Conservation (phyloP, 2,888 invertebrate species). For the Drosophila subsilvestris region DNA sequence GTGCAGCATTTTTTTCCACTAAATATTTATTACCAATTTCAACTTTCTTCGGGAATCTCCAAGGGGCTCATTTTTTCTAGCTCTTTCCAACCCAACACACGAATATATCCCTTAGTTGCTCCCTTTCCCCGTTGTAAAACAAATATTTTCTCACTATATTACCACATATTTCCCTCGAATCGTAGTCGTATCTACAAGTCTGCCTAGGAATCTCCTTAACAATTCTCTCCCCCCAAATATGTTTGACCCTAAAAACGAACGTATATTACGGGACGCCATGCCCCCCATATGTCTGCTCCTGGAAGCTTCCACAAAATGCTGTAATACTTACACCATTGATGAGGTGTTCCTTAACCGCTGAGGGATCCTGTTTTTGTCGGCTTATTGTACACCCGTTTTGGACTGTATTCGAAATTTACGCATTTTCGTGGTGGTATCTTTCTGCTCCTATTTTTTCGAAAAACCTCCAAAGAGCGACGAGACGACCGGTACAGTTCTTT, state of each 20-base stretch:
- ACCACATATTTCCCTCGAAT: not conserved
- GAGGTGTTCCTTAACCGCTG: constrained; percentile 43
- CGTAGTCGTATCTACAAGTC: not conserved
- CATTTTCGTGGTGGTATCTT: constrained; percentile 36
- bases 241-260: not conserved
- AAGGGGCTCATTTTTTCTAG: not conserved
- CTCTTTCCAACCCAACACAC: not conserved
- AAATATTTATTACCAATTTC: not conserved
- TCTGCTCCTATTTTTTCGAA: constrained; percentile 40
- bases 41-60: too few relatives aligned
- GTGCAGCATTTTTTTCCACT: not conserved
- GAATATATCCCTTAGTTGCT: too few relatives aligned
- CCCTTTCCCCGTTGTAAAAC: not conserved
- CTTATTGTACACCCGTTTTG: constrained; percentile 52
- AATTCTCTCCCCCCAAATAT: not conserved
- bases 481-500: constrained; percentile 25
- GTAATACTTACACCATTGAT: constrained; percentile 69
- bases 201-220: too few relatives aligned
- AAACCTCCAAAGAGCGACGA: constrained; percentile 50
- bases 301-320: not conserved
- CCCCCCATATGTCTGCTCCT: not conserved
- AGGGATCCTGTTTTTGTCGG: constrained; percentile 43
- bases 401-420: constrained; percentile 65
- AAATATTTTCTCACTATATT: not conserved
- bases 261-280: not conserved